These are phyloP conservation scores for Synergus gifuensis DNA, from an alignment of 2,888 invertebrate species.

Conservation along the genomic window DNA sequence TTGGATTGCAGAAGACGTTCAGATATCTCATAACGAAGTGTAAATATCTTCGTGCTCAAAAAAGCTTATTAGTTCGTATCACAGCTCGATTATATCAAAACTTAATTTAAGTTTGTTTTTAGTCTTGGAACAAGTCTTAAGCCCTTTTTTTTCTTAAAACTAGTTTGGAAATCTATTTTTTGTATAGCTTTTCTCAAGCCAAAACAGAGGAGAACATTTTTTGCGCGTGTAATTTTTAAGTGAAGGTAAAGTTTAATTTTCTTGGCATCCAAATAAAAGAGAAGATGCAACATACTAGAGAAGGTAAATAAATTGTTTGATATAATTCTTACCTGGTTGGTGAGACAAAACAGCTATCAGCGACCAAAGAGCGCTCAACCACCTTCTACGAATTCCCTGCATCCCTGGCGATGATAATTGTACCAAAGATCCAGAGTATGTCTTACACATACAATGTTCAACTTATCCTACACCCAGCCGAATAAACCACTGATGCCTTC, in stretches of 20 bases:
- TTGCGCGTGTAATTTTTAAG: too few species aligned
- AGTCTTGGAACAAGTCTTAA: too few species aligned
- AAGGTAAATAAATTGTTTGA: not conserved
- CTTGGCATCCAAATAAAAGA: too few species aligned
- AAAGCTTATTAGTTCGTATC: not conserved
- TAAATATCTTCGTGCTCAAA: not conserved
- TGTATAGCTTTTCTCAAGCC: too few species aligned
- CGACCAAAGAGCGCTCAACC: slow-evolving; percentile 68
- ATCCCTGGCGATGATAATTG: slow-evolving; percentile 56
- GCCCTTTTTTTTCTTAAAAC: too few species aligned
- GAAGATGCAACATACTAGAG: too few species aligned
- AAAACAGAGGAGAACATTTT: too few species aligned
- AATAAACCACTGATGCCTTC: not conserved
- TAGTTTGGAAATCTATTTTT: too few species aligned
- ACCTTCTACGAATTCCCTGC: slow-evolving; percentile 70
- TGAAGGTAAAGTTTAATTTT: too few species aligned
- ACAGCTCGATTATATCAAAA: too few species aligned
- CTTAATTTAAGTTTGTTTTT: too few species aligned
- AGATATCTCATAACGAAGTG: slow-evolving; percentile 5
- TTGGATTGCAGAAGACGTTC: not conserved
- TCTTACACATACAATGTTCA: slow-evolving; percentile 1
- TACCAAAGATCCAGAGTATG: slow-evolving; percentile 41
- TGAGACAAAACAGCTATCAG: slow-evolving; percentile 69
- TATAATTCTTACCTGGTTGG: slow-evolving; percentile 68
- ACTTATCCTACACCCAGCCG: not conserved